Conservation (phyloP, 2,888 invertebrate species). For the Phorcus lineatus region DNA sequence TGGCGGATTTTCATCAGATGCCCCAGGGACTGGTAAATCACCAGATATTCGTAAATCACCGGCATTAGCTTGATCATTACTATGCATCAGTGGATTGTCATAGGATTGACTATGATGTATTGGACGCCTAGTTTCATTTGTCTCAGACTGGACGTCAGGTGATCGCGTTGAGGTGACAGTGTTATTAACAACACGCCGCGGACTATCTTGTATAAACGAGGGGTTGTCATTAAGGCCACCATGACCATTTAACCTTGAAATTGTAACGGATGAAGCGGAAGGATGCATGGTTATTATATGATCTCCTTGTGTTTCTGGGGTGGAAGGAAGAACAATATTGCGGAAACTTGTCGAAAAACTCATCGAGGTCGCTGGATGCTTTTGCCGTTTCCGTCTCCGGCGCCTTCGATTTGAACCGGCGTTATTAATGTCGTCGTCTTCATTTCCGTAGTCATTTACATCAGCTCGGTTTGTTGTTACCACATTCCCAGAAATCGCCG, state of each 20-base stretch:
- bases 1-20: slow-evolving; percentile 64
- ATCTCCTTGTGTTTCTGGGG: slow-evolving; percentile 37
- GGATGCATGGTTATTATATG: slow-evolving; percentile 14
- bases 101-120: neutral
- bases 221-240: neutral
- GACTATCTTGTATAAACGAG: neutral
- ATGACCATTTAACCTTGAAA: neutral
- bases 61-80: neutral
- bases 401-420: slow-evolving; percentile 1
- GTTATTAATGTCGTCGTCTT: neutral
- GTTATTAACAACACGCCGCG: neutral
- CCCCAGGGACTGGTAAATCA: neutral
- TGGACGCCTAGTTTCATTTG: neutral
- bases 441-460: neutral
- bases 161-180: neutral
- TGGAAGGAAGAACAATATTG: slow-evolving; percentile 21
- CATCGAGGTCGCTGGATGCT: slow-evolving; percentile 22
- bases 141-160: neutral
- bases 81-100: neutral
- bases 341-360: slow-evolving; percentile 3
- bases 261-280: slow-evolving; percentile 20
- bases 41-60: neutral
- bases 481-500: slow-evolving; percentile 34
- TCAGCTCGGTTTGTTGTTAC: neutral
- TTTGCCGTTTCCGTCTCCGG: slow-evolving; percentile 19